Evolutionary conservation across 2,113 vertebrate species (phyloP), one percentile per base, ranked within the genome.

Genomic region (Megaleporinus macrocephalus): DNA sequence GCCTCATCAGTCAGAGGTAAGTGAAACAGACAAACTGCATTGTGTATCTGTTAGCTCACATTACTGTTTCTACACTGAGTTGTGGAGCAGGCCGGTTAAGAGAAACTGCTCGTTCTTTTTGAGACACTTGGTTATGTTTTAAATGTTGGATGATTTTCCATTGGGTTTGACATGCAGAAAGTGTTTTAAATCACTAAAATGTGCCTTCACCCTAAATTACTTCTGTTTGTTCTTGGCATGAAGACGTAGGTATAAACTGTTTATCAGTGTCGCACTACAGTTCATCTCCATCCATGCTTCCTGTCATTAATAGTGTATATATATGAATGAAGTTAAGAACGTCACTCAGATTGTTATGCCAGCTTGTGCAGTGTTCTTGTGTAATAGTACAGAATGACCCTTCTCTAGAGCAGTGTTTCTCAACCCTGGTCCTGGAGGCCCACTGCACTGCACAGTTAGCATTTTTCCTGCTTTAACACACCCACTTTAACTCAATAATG

Each of bases 1-100:
- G 87, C 93, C 93, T 89, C 92, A 94, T 82, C 91, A 94, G 1
- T 93, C 96, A 93, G 95, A 97, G 93, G 96, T 98, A 93, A 84
- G 75, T 29, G 29, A 83, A 65, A 57, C 53, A 74, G 24, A 79
- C 94, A 33, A n/a, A 74, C 18, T 82, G 12, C 24, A 63, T 83
- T 75, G 57, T 80, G 14, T 84, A 53, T 44, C 27, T 51, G 49
- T 66, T 65, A 47, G 24, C 72, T 66, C 30, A 78, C 74, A 66
- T 84, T 66, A 72, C 29, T 47, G n/a, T 63, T 81, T 81, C 63
- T 76, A 66, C 59, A 73, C 53, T 81, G 79, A 84, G 69, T 57
- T 71, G 29, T 76, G 41, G 22, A 47, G 49, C 33, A 76, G 63
- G 63, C 24, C 22, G 59, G 33, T 72, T 80, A 33, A 33, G 41